A percentile compares a stretch with the other conserved stretches of the same genome.
phyloP scores from a whole-genome alignment of 2,797 vertebrate species.

The Sparidentex hasta region DNA sequence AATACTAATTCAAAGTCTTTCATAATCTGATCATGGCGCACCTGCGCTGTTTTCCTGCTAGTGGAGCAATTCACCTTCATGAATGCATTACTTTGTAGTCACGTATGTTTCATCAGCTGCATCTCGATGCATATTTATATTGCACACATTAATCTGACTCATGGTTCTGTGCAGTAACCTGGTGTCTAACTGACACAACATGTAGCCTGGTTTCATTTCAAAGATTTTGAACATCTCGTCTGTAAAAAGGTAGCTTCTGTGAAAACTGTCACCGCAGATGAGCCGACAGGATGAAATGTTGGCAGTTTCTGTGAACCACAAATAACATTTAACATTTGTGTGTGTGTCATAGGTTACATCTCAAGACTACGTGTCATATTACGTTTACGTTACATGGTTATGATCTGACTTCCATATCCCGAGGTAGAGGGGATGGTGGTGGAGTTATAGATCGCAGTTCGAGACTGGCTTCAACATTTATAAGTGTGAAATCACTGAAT shows the following conservation, averaged over 20 bases:
- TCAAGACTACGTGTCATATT: too few species aligned
- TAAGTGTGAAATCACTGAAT: too few species aligned
- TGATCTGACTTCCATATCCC: too few species aligned
- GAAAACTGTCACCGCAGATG: background rate
- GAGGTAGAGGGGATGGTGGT: too few species aligned
- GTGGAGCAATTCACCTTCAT: background rate
- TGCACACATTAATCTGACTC: slow-evolving; percentile 18
- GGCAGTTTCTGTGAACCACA: too few species aligned
- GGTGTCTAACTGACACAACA: background rate
- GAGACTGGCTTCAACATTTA: too few species aligned
- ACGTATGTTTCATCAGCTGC: slow-evolving; percentile 5
- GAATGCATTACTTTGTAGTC: slow-evolving; percentile 7
- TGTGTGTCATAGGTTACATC: too few species aligned
- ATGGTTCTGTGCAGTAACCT: background rate
- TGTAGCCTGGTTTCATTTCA: background rate
- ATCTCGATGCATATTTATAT: slow-evolving; percentile 9
- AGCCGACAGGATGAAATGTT: too few species aligned
- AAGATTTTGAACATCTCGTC: background rate
- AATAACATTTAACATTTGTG: too few species aligned
- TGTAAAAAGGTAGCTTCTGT: background rate
- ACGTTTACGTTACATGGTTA: too few species aligned
- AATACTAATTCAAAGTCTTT: slow-evolving; percentile 49
- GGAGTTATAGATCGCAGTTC: too few species aligned
- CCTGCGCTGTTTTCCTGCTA: background rate
- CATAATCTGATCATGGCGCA: slow-evolving; percentile 22